phyloP scores from a whole-genome alignment of 1,140 invertebrate species.

The Megathymus violae region DNA sequence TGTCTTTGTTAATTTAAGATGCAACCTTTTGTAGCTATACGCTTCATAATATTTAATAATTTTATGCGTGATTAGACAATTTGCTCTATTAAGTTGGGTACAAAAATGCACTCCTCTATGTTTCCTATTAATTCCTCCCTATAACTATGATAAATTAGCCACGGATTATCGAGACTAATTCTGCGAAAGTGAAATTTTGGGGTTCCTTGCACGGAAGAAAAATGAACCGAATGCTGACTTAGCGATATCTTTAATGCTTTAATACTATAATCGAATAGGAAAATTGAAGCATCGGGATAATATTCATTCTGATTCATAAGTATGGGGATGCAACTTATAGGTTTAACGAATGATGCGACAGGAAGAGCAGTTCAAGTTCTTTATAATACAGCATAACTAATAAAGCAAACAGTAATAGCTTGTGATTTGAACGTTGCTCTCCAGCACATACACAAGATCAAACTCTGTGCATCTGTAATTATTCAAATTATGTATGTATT shows the following conservation, averaged over 20 bases:
- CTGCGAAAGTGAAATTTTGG: slow-evolving; percentile 57
- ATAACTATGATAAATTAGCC: slow-evolving; percentile 54
- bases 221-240: slow-evolving; percentile 53
- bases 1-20: too few species aligned
- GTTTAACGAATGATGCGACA: slow-evolving; percentile 18
- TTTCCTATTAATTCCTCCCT: slow-evolving; percentile 43
- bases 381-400: too few species aligned
- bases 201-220: slow-evolving; percentile 47
- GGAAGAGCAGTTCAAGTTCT: not conserved
- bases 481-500: too few species aligned
- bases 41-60: too few species aligned
- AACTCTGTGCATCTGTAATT: too few species aligned
- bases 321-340: slow-evolving; percentile 39
- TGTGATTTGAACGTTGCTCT: too few species aligned
- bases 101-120: slow-evolving; percentile 26
- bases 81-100: slow-evolving; percentile 18
- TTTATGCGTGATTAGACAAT: not conserved
- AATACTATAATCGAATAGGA: slow-evolving; percentile 56
- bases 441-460: too few species aligned
- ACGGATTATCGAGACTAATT: slow-evolving; percentile 59
- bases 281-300: slow-evolving; percentile 57
- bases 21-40: too few species aligned
- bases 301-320: slow-evolving; percentile 45
- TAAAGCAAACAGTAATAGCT: too few species aligned
- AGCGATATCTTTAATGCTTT: slow-evolving; percentile 49